Evolutionary conservation across 2,888 invertebrate species (phyloP).

Genomic region (Drosophila sordidula): DNA sequence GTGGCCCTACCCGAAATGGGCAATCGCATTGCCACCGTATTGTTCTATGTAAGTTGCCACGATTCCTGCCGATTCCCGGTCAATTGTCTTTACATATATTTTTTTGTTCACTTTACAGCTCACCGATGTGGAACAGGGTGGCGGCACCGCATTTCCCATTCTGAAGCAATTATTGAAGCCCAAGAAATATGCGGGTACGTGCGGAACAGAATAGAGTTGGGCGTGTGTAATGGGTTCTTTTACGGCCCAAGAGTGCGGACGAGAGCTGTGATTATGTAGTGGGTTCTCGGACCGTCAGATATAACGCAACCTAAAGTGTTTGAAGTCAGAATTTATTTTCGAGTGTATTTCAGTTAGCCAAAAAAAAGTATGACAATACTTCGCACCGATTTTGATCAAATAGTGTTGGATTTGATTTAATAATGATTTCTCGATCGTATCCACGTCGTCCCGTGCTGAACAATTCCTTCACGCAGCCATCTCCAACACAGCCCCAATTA

Average conservation of each 20-base stretch:
- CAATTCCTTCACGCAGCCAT: no score
- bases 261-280: not conserved
- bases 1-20: slow-evolving; percentile 42
- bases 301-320: no score
- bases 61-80: not conserved
- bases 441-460: no score
- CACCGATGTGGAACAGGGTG: slow-evolving; percentile 97
- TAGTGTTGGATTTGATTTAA: no score
- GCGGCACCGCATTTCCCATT: slow-evolving; percentile 98
- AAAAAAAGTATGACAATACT: no score
- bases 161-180: slow-evolving; percentile 90
- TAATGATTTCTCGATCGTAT: no score
- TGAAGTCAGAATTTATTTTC: no score
- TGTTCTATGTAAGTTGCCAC: slow-evolving; percentile 82
- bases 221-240: not conserved
- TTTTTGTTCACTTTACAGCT: slow-evolving; percentile 87
- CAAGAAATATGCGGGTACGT: slow-evolving; percentile 67
- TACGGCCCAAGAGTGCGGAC: not conserved
- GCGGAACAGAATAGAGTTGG: not conserved
- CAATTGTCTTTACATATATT: slow-evolving; percentile 2
- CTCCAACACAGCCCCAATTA: no score
- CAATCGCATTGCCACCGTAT: slow-evolving; percentile 83
- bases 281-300: not conserved
- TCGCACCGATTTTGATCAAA: no score
- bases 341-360: no score